Conservation (phyloP, 2,888 invertebrate species). For the Ashinkailepas kermadecensis region DNA sequence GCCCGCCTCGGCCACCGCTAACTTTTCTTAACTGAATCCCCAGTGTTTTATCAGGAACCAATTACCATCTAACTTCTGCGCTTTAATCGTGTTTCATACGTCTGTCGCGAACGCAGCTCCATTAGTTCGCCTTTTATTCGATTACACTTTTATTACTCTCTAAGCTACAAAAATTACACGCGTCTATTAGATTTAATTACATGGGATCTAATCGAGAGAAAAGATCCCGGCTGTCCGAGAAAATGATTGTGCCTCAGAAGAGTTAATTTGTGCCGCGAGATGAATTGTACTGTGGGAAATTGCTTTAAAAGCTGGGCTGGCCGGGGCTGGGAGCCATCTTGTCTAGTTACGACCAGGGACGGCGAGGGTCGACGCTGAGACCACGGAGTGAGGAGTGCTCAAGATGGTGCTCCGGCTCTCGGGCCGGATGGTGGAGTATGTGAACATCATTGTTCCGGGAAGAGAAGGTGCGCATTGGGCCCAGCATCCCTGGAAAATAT, state of each 20-base stretch:
- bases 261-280: conserved; percentile 17
- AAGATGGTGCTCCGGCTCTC: too few species aligned
- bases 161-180: conserved; percentile 15
- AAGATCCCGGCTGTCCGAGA: neutral
- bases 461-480: too few species aligned
- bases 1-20: neutral
- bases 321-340: neutral
- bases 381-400: too few species aligned
- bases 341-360: neutral
- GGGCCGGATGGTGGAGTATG: too few species aligned
- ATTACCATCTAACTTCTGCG: conserved; percentile 21
- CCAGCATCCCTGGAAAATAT: too few species aligned
- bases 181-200: conserved; percentile 13
- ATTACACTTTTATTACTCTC: conserved; percentile 23
- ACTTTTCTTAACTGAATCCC: conserved; percentile 17
- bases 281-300: conserved; percentile 1
- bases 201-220: conserved; percentile 16
- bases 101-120: neutral
- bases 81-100: conserved; percentile 18
- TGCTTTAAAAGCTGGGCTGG: neutral
- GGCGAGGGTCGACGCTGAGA: neutral
- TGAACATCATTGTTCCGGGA: too few species aligned
- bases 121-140: conserved; percentile 18
- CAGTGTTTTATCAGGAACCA: conserved; percentile 20
- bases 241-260: conserved; percentile 17